Conservation (phyloP, 2,113 vertebrate species). For the Cryptomyrus ogoouensis region DNA sequence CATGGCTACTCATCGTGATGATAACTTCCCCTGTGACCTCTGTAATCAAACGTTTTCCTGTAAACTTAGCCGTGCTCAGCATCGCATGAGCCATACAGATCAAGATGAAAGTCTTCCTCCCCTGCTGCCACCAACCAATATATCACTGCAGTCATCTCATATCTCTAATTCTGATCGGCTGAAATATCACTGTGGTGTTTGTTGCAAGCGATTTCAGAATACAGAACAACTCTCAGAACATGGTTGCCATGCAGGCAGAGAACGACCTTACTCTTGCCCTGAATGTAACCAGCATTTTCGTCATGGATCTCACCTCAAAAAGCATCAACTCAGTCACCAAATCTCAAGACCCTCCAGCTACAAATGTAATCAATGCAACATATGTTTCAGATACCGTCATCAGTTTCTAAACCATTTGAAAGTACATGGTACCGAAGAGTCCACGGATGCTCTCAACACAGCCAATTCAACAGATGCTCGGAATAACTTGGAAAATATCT, state of each 20-base stretch:
- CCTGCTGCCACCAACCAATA: slow-evolving; percentile 28
- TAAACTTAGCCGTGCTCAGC: slow-evolving; percentile 60
- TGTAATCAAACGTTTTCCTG: slow-evolving; percentile 59
- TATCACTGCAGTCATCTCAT: neutral
- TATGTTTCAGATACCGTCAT: slow-evolving; percentile 44
- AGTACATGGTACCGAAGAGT: slow-evolving; percentile 40
- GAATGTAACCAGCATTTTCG: slow-evolving; percentile 61
- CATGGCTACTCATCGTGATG: slow-evolving; percentile 60
- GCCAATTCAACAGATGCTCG: neutral
- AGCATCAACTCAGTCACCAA: slow-evolving; percentile 55
- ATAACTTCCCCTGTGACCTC: slow-evolving; percentile 68
- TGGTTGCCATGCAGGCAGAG: slow-evolving; percentile 51
- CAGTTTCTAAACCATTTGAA: slow-evolving; percentile 53
- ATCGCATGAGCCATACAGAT: slow-evolving; percentile 57
- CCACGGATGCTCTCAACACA: neutral
- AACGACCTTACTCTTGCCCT: slow-evolving; percentile 53
- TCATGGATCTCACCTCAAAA: slow-evolving; percentile 61
- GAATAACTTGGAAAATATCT: slow-evolving; percentile 28
- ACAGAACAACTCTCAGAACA: slow-evolving; percentile 61
- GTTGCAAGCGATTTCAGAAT: slow-evolving; percentile 51
- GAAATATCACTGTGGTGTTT: slow-evolving; percentile 57
- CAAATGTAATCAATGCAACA: slow-evolving; percentile 54
- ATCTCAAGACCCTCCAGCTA: slow-evolving; percentile 40
- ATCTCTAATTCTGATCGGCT: slow-evolving; percentile 31
- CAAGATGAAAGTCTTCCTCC: slow-evolving; percentile 22